Evolutionary conservation across 2,888 invertebrate species (phyloP).

Genomic region (Phaedon cochleariae): DNA sequence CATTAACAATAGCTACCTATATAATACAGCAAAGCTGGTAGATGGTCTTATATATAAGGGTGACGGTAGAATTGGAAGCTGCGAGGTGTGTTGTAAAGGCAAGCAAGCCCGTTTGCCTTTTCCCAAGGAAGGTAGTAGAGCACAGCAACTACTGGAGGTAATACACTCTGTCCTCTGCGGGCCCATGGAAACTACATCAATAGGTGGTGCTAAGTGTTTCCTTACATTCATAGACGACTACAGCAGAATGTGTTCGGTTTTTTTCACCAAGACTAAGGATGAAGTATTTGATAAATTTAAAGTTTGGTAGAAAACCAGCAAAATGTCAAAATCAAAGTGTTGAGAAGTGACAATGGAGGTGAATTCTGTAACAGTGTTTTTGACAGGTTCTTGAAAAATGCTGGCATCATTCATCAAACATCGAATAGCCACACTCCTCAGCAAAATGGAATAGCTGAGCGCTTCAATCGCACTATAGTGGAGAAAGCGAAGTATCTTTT

Average conservation of each 20-base stretch:
- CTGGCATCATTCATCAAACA: constrained; percentile 43
- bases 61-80: not conserved
- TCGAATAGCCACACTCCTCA: constrained; percentile 43
- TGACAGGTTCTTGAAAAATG: constrained; percentile 18
- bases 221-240: constrained; percentile 50
- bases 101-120: constrained; percentile 47
- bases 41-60: no score
- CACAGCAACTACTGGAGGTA: constrained; percentile 22
- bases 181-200: constrained; percentile 39
- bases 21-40: no score
- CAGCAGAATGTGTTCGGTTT: constrained; percentile 32
- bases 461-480: constrained; percentile 31
- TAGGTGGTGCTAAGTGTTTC: constrained; percentile 46
- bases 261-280: constrained; percentile 40
- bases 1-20: no score
- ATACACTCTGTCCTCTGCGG: constrained; percentile 24
- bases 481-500: constrained; percentile 30
- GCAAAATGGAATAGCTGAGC: constrained; percentile 49
- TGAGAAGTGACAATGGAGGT: constrained; percentile 31
- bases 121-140: constrained; percentile 19
- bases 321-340: no score
- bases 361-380: constrained; percentile 15
- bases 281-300: no score
- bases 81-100: constrained; percentile 39
- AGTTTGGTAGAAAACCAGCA: constrained; percentile 41